These are phyloP conservation scores for Clarias macrocephalus DNA, from an alignment of 2,113 vertebrate species.

Conservation along the genomic window DNA sequence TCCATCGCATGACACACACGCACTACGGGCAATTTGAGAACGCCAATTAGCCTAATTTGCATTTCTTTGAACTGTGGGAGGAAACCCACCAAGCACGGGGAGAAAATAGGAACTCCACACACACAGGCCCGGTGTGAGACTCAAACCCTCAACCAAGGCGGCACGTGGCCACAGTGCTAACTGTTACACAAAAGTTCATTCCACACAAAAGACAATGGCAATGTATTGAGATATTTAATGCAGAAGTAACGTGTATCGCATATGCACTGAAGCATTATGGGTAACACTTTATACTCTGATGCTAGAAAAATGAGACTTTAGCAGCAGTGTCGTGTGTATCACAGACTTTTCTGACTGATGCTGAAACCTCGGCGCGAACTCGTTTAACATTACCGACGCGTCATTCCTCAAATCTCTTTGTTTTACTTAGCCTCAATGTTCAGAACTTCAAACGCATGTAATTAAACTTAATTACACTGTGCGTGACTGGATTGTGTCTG, in stretches of 20 bases:
- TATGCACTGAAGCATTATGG: neutral
- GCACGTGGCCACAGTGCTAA: too few relatives aligned
- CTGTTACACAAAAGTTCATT: too few relatives aligned
- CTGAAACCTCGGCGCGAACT: neutral
- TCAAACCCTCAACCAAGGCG: too few relatives aligned
- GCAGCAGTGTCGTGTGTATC: neutral
- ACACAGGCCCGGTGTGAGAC: too few relatives aligned
- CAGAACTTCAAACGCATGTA: neutral
- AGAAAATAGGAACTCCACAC: too few relatives aligned
- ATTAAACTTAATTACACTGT: neutral
- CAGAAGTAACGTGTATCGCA: neutral
- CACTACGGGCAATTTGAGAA: too few relatives aligned
- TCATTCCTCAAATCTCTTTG: neutral
- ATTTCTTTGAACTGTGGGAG: too few relatives aligned
- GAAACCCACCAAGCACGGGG: too few relatives aligned
- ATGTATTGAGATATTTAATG: neutral
- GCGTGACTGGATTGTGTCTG: neutral
- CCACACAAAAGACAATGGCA: neutral
- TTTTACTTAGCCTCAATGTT: neutral
- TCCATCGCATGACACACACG: too few relatives aligned
- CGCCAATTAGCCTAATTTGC: too few relatives aligned
- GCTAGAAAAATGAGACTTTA: neutral
- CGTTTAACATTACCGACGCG: neutral
- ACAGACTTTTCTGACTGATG: neutral
- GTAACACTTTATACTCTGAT: neutral